Evolutionary conservation across 2,113 vertebrate species (phyloP).

Genomic region (Conger conger): DNA sequence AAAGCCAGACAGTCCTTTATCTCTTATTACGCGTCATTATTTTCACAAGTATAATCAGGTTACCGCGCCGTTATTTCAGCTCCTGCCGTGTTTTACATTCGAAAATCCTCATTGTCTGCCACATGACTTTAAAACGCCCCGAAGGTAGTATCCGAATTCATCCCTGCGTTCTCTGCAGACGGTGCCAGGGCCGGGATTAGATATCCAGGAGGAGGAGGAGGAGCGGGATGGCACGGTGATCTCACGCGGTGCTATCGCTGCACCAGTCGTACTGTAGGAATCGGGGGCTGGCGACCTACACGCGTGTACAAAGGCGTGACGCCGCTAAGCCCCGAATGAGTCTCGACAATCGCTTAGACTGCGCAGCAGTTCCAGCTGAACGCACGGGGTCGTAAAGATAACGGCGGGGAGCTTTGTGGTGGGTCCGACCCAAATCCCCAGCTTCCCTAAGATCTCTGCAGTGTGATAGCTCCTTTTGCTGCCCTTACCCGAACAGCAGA

Average conservation of each 20-base stretch:
- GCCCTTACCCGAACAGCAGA: not conserved
- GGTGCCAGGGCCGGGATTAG: not conserved
- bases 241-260: no score
- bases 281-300: not conserved
- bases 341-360: not conserved
- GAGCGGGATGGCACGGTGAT: no score
- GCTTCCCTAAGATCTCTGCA: not conserved
- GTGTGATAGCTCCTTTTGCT: not conserved
- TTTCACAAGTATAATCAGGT: not conserved
- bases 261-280: no score
- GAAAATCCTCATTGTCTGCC: not conserved
- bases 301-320: not conserved
- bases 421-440: not conserved
- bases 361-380: not conserved
- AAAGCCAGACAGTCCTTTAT: not conserved
- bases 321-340: not conserved
- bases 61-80: not conserved
- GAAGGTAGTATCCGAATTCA: not conserved
- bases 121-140: not conserved
- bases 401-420: not conserved
- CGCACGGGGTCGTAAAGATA: not conserved
- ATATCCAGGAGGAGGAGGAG: not conserved
- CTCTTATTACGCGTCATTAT: not conserved
- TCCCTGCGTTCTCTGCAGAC: not conserved
- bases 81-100: not conserved